Percentiles rank a stretch among this genome's conserved stretches.
Conservation (phyloP, 2,797 vertebrate species). For the Distichodus sexfasciatus region DNA sequence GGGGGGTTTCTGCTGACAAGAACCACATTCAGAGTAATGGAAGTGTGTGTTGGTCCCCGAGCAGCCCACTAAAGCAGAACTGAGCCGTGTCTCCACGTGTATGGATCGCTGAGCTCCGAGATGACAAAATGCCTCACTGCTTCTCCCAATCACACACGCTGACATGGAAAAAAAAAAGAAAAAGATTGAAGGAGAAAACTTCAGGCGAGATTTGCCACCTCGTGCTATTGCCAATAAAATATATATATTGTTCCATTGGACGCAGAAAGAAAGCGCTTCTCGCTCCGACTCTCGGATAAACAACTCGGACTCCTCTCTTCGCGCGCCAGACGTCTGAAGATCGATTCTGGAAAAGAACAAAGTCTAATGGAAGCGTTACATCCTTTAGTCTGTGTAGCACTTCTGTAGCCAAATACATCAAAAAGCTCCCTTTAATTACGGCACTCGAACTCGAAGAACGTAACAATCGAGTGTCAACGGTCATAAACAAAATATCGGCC, state of each 20-base stretch:
- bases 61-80: slow-evolving; percentile 68
- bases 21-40: slow-evolving; percentile 72
- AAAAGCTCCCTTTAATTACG: slow-evolving; percentile 1
- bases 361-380: neutral
- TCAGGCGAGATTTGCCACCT: slow-evolving; percentile 54
- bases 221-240: slow-evolving; percentile 46
- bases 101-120: slow-evolving; percentile 62
- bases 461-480: slow-evolving; percentile 9
- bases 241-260: slow-evolving; percentile 50
- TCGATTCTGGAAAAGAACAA: too few relatives aligned
- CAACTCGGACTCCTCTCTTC: neutral
- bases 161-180: slow-evolving; percentile 51
- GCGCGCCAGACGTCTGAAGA: neutral
- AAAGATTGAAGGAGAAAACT: slow-evolving; percentile 57
- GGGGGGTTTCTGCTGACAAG: slow-evolving; percentile 74
- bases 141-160: slow-evolving; percentile 65
- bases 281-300: slow-evolving; percentile 28
- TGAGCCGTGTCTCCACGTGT: slow-evolving; percentile 52
- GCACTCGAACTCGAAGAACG: neutral
- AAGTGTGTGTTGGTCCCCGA: slow-evolving; percentile 61
- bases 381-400: neutral
- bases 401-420: neutral
- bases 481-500: slow-evolving; percentile 15
- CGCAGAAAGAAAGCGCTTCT: slow-evolving; percentile 31
- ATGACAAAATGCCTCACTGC: slow-evolving; percentile 68